Evolutionary conservation across 2,888 invertebrate genomes (phyloP).

Genomic region (Sabellastarte sp.): DNA sequence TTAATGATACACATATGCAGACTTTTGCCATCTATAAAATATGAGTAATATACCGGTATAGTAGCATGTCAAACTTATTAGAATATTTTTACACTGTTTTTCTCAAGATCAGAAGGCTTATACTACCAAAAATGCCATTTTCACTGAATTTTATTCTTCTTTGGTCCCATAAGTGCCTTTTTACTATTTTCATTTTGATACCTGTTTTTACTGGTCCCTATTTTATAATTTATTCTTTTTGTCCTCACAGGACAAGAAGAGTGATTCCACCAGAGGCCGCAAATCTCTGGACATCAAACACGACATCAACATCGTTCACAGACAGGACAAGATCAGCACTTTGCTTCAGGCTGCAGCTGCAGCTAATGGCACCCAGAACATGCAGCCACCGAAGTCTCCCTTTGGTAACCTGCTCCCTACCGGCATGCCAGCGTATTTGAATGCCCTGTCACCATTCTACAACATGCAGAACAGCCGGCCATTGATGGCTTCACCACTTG

Average conservation of each 20-base stretch:
- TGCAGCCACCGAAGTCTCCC: not conserved
- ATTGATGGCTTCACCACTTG: conserved; percentile 17
- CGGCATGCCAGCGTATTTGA: conserved; percentile 16
- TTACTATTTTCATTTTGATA: no score
- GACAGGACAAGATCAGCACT: conserved; percentile 27
- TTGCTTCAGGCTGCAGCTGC: conserved; percentile 19
- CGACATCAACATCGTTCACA: conserved; percentile 8
- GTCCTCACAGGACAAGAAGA: conserved; percentile 52
- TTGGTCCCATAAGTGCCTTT: no score
- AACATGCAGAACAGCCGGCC: conserved; percentile 10
- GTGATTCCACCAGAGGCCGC: conserved; percentile 30
- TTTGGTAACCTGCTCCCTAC: conserved; percentile 2
- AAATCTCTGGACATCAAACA: conserved; percentile 27
- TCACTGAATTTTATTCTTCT: no score
- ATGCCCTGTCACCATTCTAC: conserved; percentile 11
- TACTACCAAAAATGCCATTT: no score
- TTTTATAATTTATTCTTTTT: no score
- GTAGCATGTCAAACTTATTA: no score
- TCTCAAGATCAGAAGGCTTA: no score
- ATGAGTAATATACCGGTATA: no score
- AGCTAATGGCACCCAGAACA: not conserved
- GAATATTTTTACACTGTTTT: no score
- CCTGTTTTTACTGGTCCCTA: no score
- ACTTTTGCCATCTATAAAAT: no score
- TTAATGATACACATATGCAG: no score